A percentile compares a stretch with the other conserved stretches of the same genome.
Evolutionary conservation across 1,140 invertebrate species (phyloP).

Genomic region (Theocolax elegans): DNA sequence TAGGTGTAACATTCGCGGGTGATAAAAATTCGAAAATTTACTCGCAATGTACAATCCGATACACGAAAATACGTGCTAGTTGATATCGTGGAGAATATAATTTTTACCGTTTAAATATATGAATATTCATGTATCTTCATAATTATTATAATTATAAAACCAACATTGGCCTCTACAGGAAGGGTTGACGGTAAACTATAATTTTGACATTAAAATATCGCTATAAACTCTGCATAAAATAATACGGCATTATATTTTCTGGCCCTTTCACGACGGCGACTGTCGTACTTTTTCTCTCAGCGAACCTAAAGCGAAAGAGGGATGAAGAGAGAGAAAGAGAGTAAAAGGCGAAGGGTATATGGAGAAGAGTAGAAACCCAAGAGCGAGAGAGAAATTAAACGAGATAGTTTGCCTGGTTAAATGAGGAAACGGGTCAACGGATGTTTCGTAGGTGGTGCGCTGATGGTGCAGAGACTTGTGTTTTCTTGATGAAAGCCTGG

Average conservation of each 20-base stretch:
- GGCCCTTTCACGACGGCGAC: neutral
- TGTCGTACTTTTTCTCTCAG: neutral
- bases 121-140: neutral
- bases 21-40: no score
- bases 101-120: neutral
- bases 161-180: neutral
- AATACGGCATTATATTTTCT: neutral
- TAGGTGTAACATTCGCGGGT: no score
- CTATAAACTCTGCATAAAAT: slow-evolving; percentile 4
- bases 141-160: slow-evolving; percentile 9
- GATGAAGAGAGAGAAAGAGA: neutral
- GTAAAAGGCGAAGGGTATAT: no score
- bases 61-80: no score
- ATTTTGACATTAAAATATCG: neutral
- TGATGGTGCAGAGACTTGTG: neutral
- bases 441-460: slow-evolving; percentile 13
- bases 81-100: no score
- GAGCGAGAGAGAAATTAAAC: slow-evolving; percentile 13
- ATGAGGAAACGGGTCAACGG: slow-evolving; percentile 6
- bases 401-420: neutral
- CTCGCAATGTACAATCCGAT: no score
- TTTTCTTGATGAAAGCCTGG: neutral
- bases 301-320: neutral
- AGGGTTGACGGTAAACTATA: neutral
- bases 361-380: no score